Conservation (phyloP, 1,140 invertebrate genomes). For the Bicyclus anynana region DNA sequence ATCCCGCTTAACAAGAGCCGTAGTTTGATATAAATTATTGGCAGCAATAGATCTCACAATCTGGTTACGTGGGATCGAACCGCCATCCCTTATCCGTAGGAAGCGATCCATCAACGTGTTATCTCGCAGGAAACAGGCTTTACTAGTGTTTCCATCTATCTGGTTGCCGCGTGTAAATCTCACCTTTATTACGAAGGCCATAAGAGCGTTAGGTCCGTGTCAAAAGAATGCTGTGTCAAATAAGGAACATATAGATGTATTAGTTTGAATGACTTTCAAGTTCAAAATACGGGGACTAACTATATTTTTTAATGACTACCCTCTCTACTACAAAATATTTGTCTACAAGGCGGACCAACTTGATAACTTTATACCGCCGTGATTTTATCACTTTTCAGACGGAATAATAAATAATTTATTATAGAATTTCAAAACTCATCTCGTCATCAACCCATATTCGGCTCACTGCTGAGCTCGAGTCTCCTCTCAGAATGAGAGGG, state of each 20-base stretch:
- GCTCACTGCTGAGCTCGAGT: too few relatives aligned
- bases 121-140: slow-evolving; percentile 40
- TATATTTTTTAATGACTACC: background rate
- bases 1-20: slow-evolving; percentile 3
- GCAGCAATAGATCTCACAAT: slow-evolving; percentile 21
- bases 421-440: too few relatives aligned
- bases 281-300: slow-evolving; percentile 12
- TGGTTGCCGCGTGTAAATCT: slow-evolving; percentile 7
- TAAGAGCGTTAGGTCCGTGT: background rate
- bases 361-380: too few relatives aligned
- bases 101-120: slow-evolving; percentile 42
- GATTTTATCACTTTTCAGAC: too few relatives aligned
- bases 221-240: background rate
- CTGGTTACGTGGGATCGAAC: slow-evolving; percentile 26
- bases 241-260: slow-evolving; percentile 8
- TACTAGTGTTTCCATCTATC: slow-evolving; percentile 30
- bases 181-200: background rate
- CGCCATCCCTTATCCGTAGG: slow-evolving; percentile 40
- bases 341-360: too few relatives aligned
- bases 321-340: too few relatives aligned
- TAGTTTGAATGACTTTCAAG: slow-evolving; percentile 17
- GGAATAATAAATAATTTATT: too few relatives aligned
- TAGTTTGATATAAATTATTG: slow-evolving; percentile 8
- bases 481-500: too few relatives aligned
- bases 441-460: too few relatives aligned